These are phyloP conservation scores for Lophochroa leadbeateri DNA, from an alignment of 2,113 vertebrate genomes.

Conservation along the genomic window DNA sequence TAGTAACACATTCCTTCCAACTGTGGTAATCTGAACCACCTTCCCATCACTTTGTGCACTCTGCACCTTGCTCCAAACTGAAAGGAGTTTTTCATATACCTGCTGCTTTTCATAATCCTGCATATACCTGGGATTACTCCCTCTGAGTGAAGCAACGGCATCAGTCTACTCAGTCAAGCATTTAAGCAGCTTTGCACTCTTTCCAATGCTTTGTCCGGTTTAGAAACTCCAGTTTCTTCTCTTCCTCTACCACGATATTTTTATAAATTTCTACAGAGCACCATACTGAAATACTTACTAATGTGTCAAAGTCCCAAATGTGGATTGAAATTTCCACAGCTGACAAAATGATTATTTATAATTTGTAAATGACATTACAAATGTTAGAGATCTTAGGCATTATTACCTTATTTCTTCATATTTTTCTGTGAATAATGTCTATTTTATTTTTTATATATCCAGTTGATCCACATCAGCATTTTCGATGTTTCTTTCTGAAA, in stretches of 20 bases:
- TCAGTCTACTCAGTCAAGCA: neutral
- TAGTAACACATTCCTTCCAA: neutral
- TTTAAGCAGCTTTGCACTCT: neutral
- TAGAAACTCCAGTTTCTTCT: neutral
- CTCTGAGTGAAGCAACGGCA: neutral
- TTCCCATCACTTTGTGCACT: neutral
- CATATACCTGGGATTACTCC: neutral
- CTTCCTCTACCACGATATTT: neutral
- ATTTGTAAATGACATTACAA: neutral
- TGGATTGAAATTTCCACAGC: neutral
- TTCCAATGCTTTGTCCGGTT: neutral
- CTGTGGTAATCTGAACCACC: neutral
- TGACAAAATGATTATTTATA: neutral
- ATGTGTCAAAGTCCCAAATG: neutral
- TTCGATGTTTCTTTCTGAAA: neutral
- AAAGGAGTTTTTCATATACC: neutral
- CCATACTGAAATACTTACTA: neutral
- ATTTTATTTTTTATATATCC: neutral
- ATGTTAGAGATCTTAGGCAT: neutral
- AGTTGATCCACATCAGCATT: neutral
- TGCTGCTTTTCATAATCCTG: neutral
- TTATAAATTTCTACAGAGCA: neutral
- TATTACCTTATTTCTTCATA: neutral
- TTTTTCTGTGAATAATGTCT: neutral
- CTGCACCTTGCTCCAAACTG: neutral